Conservation (phyloP, 2,888 invertebrate species). For the Cephus runcator region DNA sequence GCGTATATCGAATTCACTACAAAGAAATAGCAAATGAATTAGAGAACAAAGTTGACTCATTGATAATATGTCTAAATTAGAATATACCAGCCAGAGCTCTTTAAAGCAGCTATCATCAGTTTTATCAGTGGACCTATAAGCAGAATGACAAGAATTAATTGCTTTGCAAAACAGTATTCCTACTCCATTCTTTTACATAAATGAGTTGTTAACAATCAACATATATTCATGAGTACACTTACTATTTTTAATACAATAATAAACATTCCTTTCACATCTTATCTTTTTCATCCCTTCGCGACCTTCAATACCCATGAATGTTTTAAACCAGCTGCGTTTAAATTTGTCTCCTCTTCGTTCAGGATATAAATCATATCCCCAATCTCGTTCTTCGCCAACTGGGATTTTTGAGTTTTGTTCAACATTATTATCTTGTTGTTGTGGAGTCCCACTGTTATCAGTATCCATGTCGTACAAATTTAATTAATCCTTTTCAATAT, state of each 20-base stretch:
- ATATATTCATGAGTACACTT: constrained; percentile 48
- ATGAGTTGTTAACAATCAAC: constrained; percentile 3
- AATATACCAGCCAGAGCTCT: constrained; percentile 80
- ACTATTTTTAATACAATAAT: constrained; percentile 79
- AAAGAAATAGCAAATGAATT: constrained; percentile 48
- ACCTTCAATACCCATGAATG: constrained; percentile 75
- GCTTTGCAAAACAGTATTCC: neutral
- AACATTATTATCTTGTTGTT: neutral
- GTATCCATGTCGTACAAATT: neutral
- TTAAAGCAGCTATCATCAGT: constrained; percentile 86
- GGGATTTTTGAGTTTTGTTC: neutral
- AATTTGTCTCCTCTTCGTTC: constrained; percentile 76
- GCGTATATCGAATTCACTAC: constrained; percentile 82
- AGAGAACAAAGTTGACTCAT: neutral
- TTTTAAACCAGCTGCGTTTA: constrained; percentile 68
- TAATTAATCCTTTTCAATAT: neutral
- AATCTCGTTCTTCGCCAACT: neutral
- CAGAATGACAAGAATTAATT: constrained; percentile 22
- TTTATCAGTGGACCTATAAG: constrained; percentile 80
- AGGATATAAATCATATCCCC: constrained; percentile 75
- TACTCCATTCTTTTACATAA: neutral
- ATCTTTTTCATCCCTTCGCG: constrained; percentile 77
- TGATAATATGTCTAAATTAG: neutral
- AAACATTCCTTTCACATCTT: constrained; percentile 85
- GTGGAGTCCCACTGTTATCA: neutral